phyloP scores from a whole-genome alignment of 1,140 invertebrate species.

The Hyles vespertilio region DNA sequence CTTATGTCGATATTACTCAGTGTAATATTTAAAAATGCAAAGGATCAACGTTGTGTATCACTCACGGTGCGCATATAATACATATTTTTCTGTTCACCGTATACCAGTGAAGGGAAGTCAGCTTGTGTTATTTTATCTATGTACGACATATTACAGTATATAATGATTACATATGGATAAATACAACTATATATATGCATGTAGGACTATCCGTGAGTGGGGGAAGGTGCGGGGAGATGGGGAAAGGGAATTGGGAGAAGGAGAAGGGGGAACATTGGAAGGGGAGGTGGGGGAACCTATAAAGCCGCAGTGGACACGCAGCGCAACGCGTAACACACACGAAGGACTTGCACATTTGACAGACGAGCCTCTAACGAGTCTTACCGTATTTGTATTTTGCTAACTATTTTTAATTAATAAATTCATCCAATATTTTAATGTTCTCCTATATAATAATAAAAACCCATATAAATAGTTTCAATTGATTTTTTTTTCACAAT shows the following conservation, averaged over 20 bases:
- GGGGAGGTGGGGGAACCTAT: neutral
- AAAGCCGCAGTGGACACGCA: conserved; percentile 4
- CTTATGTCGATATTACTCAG: conserved; percentile 54
- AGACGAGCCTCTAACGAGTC: conserved; percentile 69
- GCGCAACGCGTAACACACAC: conserved; percentile 13
- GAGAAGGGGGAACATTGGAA: neutral
- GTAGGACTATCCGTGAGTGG: conserved; percentile 14
- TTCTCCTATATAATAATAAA: conserved; percentile 72
- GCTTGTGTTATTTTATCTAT: conserved; percentile 5
- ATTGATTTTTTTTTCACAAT: conserved; percentile 69
- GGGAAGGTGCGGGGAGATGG: neutral
- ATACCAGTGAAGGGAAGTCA: conserved; percentile 2
- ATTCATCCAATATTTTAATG: conserved; percentile 74
- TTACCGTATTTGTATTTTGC: conserved; percentile 75
- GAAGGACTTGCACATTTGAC: conserved; percentile 45
- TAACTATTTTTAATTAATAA: conserved; percentile 76
- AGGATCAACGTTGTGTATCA: conserved; percentile 26
- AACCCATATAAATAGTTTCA: conserved; percentile 74
- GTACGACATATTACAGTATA: neutral
- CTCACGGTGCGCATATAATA: conserved; percentile 28
- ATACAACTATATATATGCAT: conserved; percentile 7
- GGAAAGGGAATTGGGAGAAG: neutral
- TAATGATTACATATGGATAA: conserved; percentile 4
- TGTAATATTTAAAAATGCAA: conserved; percentile 50
- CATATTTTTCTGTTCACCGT: neutral